Base-by-base conservation (phyloP, 1,140 invertebrate species). In the Branchinecta lynchi region DNA sequence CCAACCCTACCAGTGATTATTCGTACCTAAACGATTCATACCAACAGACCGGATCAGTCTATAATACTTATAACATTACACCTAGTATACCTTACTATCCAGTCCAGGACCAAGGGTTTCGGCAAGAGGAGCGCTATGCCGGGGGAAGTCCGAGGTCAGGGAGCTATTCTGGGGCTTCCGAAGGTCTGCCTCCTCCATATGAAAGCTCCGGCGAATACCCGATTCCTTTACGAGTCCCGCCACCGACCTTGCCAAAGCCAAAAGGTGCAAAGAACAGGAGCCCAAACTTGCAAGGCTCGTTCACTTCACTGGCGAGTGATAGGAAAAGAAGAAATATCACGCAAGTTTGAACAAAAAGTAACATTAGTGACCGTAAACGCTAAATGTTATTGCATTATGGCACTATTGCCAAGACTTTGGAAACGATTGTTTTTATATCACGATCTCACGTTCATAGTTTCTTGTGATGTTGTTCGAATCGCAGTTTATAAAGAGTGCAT, bases 281-380 rank as follows among this genome's bases (percentile, higher is more conserved):
- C 17, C 51, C 51, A 15, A 60, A 68, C 21, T 65, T 71, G 7
- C 71, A 71, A 17, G 71, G 71, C 15, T 71, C 71, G 7, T 69
- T 71, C 45, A 71, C 71, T 15, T 71, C 71, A 17, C 69, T 71
- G 60, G 71, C 71, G 10, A 70, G 69, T 60, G 71, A 71, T 32
- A 51, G 71, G 43, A 71, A 71, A 45, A 69, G 69, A 10, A 68
- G 71, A 65, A 71, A 71, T 65, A 68, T 71, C n/a, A 71, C 71
- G 10, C 71, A 71, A 71, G 71, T 71, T n/a, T 71, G 44, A 20
- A 60, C 32, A 32, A 32, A 32, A 32, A 32, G 32, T 3, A 32
- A 32, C 1, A 32, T 32, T 32, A 32, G 32, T 32, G 32, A 32
- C 32, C 32, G 2, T 32, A 32, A 32, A 32, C 32, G 32, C 5